Base-by-base conservation (phyloP, 1,140 invertebrate species). In the Anastrepha ludens region DNA sequence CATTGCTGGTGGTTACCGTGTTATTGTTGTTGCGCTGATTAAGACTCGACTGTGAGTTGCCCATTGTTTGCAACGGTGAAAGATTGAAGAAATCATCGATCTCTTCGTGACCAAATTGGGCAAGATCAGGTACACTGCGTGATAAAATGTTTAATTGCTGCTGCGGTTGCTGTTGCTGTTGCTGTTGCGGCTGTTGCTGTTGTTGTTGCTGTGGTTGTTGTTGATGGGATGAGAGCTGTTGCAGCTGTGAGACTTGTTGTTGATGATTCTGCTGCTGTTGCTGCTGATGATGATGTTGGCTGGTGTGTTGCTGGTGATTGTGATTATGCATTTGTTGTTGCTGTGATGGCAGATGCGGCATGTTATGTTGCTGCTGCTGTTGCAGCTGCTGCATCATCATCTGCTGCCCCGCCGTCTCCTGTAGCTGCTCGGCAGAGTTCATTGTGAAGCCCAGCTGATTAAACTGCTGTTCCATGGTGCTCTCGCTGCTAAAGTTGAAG, bases 371-470 rank as follows among this genome's bases (percentile, higher is more conserved):
- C 65, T 90, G 60, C 87, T 91, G 91, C 50, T 87, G 90, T 81
- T 89, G 88, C 13, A 87, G 87, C 15, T 92, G 91, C 60, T 92
- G 91, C 90, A 91, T 89, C 90, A 92, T 87, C 90, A 92, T 92
- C 81, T 92, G 91, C 74, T 92, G 91, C 59, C 91, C 90, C 17
- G 67, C 58, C 60, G 87, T 70, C 41, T 85, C 59, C 74, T 62
- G 47, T 15, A 87, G 59, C n/a, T 87, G 86, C 86, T 88, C 88
- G 13, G 9, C 29, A 9, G 88, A 50, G 47, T 88, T 88, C 55
- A 92, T n/a, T 0, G 91, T 90, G 9, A 92, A 92, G 5, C 91
- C 91, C 70, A 91, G 92, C 62, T 92, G 91, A 90, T 92, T 92
- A 17, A 92, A 92, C 58, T 92, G 91, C 59, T 90, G 91, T 85